Conservation (phyloP, 64 coral and sea anemone genomes). For the Actinia equina region DNA sequence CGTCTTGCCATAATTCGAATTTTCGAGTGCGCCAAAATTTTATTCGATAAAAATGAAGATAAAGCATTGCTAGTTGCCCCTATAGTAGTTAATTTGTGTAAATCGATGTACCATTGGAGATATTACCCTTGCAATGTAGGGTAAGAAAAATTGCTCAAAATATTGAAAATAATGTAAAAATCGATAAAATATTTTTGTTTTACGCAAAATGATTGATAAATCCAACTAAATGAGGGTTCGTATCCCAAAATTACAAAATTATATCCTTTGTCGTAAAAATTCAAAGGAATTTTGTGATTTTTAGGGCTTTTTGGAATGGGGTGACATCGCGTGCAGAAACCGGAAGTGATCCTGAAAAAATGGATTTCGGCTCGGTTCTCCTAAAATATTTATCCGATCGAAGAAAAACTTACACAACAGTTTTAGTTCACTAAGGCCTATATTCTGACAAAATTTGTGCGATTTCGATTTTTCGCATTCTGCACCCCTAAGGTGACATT, state of each 20-base stretch:
- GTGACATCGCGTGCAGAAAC: neutral
- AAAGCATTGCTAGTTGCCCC: neutral
- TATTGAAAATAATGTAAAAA: neutral
- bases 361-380: neutral
- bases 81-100: neutral
- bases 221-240: neutral
- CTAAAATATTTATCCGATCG: neutral
- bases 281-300: neutral
- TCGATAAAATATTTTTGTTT: neutral
- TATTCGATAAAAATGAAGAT: no score
- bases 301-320: neutral
- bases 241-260: neutral
- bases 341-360: neutral
- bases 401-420: neutral
- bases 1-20: no score
- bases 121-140: neutral
- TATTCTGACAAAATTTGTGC: no score
- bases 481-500: no score
- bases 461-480: no score
- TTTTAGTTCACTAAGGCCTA: no score
- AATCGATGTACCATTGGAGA: neutral
- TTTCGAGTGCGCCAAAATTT: no score
- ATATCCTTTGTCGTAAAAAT: neutral
- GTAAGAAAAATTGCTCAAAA: constrained; percentile 2
- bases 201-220: neutral